Percentiles rank a stretch among this genome's conserved stretches.
Evolutionary conservation across 2,797 vertebrate genomes (phyloP).

Genomic region (Crocidura indochinensis): DNA sequence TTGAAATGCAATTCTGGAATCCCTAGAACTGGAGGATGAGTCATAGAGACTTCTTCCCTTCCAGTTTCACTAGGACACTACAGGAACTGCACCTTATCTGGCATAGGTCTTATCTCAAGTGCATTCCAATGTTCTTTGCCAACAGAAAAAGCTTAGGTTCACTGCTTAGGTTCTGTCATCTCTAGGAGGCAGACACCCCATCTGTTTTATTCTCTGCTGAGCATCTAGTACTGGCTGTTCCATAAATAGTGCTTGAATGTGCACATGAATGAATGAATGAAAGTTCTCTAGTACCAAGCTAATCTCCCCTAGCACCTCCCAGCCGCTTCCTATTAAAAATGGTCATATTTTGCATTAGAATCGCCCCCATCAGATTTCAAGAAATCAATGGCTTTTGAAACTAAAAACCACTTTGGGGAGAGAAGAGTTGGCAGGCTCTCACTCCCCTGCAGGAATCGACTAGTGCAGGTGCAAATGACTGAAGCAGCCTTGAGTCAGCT

Average conservation of each 20-base stretch:
- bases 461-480: conserved; percentile 77
- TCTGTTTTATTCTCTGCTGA: conserved; percentile 23
- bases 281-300: not conserved
- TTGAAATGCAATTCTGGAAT: conserved; percentile 2
- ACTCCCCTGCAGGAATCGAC: conserved; percentile 26
- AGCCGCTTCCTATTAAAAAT: conserved; percentile 32
- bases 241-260: conserved; percentile 19
- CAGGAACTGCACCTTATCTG: not conserved
- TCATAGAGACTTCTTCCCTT: not conserved
- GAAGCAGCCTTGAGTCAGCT: conserved; percentile 75
- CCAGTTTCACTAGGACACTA: fast-evolving
- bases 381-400: conserved; percentile 79
- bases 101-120: not conserved
- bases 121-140: not conserved
- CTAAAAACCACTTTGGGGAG: conserved; percentile 43
- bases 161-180: not conserved
- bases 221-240: not conserved
- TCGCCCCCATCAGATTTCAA: conserved; percentile 64
- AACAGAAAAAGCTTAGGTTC: not conserved
- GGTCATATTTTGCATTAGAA: conserved; percentile 78
- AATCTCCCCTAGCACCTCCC: conserved; percentile 17
- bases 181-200: not conserved
- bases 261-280: not conserved
- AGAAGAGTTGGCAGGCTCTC: conserved; percentile 63
- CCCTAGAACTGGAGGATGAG: not conserved